Conservation (phyloP, 2,888 invertebrate species). For the Mythimna impura region DNA sequence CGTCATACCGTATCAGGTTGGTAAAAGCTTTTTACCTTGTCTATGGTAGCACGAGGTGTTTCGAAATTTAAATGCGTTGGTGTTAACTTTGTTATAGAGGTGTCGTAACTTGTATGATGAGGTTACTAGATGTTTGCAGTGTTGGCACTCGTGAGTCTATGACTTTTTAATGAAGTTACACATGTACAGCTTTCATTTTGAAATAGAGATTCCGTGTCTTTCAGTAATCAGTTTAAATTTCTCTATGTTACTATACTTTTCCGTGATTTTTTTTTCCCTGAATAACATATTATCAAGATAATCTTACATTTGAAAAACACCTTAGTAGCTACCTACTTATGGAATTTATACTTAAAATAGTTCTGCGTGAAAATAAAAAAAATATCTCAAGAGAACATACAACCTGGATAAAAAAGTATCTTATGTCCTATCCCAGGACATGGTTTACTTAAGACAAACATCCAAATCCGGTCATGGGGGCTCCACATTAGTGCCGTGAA, state of each 20-base stretch:
- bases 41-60: conserved; percentile 46
- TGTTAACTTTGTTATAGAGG: conserved; percentile 7
- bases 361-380: too few species aligned
- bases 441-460: too few species aligned
- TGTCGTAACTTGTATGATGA: conserved; percentile 16
- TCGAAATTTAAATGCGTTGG: conserved; percentile 43
- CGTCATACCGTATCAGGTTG: conserved; percentile 46
- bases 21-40: conserved; percentile 53
- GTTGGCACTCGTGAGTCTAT: background rate
- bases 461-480: too few species aligned
- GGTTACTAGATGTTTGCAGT: background rate
- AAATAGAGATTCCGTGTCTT: background rate
- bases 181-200: background rate
- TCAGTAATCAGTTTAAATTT: background rate
- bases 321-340: too few species aligned
- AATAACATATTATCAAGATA: background rate
- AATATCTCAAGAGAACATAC: too few species aligned
- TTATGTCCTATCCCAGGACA: too few species aligned
- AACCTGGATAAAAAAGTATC: too few species aligned
- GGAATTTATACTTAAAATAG: too few species aligned
- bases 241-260: background rate
- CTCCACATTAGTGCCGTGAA: too few species aligned
- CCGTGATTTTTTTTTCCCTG: background rate
- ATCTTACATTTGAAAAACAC: too few species aligned
- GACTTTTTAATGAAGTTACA: conserved; percentile 7